phyloP scores from a whole-genome alignment of 2,888 invertebrate species.

The Sturmia bella region DNA sequence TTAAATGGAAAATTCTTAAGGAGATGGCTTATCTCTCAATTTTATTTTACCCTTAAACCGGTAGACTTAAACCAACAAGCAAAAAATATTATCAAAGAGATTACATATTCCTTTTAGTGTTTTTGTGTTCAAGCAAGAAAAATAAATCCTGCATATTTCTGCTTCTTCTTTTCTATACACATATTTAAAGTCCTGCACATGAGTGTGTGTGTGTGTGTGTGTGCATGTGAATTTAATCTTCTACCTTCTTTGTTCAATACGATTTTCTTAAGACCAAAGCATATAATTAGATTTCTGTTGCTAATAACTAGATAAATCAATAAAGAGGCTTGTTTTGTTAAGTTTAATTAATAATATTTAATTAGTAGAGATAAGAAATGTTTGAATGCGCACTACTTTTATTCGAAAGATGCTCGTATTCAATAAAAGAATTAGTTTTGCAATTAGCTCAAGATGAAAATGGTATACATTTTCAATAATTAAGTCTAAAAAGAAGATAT shows the following conservation, averaged over 20 bases:
- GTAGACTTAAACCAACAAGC: not conserved
- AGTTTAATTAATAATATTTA: conserved; percentile 16
- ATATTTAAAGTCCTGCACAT: not conserved
- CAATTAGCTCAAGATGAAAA: too few species aligned
- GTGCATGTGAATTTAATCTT: too few species aligned
- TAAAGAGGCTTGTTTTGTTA: conserved; percentile 1
- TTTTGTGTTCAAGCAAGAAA: not conserved
- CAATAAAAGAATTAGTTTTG: too few species aligned
- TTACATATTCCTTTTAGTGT: conserved; percentile 2
- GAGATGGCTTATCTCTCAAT: conserved; percentile 7
- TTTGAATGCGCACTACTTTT: not conserved
- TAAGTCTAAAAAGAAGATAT: too few species aligned
- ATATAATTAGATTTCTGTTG: conserved; percentile 27
- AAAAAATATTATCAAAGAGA: not conserved
- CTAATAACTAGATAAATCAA: conserved; percentile 30
- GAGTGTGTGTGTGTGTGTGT: too few species aligned
- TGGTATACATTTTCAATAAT: too few species aligned
- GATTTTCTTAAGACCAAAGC: not conserved
- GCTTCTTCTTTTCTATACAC: not conserved
- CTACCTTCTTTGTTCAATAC: not conserved
- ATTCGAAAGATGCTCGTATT: too few species aligned
- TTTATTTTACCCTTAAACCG: conserved; percentile 1
- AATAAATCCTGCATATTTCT: not conserved
- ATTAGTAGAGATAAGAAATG: not conserved
- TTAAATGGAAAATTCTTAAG: conserved; percentile 3